Conservation (phyloP, 2,888 invertebrate genomes). For the Onchidella celtica region DNA sequence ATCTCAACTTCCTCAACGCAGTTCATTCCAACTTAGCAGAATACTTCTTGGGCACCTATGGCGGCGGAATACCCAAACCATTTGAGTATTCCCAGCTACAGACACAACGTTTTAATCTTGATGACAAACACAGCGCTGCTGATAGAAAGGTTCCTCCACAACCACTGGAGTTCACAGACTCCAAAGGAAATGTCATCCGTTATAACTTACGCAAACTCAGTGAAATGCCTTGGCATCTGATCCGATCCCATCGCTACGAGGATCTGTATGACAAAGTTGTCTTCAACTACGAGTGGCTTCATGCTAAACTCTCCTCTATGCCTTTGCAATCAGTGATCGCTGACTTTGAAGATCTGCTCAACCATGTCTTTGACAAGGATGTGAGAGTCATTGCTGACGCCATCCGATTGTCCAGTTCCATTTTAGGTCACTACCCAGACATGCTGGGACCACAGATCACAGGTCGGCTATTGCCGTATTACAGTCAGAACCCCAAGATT, state of each 20-base stretch:
- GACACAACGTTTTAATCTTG: constrained; percentile 86
- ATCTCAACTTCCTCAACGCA: constrained; percentile 97
- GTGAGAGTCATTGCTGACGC: constrained; percentile 79
- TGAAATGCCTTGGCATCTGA: constrained; percentile 96
- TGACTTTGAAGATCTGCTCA: constrained; percentile 94
- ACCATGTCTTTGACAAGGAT: constrained; percentile 76
- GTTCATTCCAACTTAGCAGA: constrained; percentile 99
- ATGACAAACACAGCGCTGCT: constrained; percentile 84
- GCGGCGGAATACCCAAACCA: constrained; percentile 94
- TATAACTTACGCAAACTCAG: constrained; percentile 95
- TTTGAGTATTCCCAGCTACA: constrained; percentile 99
- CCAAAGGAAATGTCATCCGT: constrained; percentile 92
- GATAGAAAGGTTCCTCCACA: constrained; percentile 95
- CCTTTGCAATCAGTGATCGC: constrained; percentile 96
- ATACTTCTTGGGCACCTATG: constrained; percentile 98
- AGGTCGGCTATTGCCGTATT: constrained; percentile 95
- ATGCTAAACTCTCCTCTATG: constrained; percentile 96
- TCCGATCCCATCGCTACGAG: constrained; percentile 89
- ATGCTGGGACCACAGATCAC: constrained; percentile 97
- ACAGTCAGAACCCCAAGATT: constrained; percentile 90
- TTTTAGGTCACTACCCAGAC: constrained; percentile 93
- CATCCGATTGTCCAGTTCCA: constrained; percentile 94
- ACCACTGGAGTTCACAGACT: constrained; percentile 93
- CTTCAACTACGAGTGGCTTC: constrained; percentile 98
- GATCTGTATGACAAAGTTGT: constrained; percentile 82